A percentile compares a stretch with the other conserved stretches of the same genome.
Conservation (phyloP, 2,113 vertebrate species). For the Lepisosteus osseus region DNA sequence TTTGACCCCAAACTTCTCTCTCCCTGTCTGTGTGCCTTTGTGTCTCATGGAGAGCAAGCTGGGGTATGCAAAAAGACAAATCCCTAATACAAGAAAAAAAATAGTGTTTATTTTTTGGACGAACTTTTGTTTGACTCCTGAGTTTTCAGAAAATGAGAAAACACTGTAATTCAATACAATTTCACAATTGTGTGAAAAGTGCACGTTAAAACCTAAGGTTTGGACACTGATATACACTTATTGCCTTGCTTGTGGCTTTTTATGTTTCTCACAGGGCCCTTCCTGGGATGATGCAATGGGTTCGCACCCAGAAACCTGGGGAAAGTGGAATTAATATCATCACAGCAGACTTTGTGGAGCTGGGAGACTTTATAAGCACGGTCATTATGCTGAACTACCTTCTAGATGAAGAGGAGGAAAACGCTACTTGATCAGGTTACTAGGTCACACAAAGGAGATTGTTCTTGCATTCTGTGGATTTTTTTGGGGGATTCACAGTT, state of each 20-base stretch:
- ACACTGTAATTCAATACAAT: too few relatives aligned
- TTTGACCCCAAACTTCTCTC: too few relatives aligned
- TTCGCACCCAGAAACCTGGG: constrained; percentile 86
- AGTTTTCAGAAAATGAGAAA: too few relatives aligned
- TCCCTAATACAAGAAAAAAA: too few relatives aligned
- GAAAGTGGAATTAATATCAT: constrained; percentile 95
- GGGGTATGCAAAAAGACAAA: too few relatives aligned
- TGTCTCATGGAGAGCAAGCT: too few relatives aligned
- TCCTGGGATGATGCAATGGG: constrained; percentile 96
- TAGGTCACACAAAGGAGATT: constrained; percentile 43
- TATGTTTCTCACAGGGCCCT: constrained; percentile 75
- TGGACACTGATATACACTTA: too few relatives aligned
- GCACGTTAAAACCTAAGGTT: too few relatives aligned
- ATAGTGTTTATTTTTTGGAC: too few relatives aligned
- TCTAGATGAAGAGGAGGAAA: constrained; percentile 83
- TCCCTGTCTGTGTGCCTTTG: too few relatives aligned
- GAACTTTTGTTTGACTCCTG: too few relatives aligned
- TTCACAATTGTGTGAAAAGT: too few relatives aligned
- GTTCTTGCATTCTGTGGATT: constrained; percentile 59
- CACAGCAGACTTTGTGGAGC: constrained; percentile 97
- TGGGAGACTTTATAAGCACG: constrained; percentile 93
- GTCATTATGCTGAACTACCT: constrained; percentile 96
- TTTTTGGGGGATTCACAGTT: neutral
- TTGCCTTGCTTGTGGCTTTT: constrained; percentile 7
- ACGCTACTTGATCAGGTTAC: constrained; percentile 77